Percentiles rank a stretch among this genome's conserved stretches.
phyloP scores from a whole-genome alignment of 2,113 vertebrate genomes.

The Brevimyrus niger region DNA sequence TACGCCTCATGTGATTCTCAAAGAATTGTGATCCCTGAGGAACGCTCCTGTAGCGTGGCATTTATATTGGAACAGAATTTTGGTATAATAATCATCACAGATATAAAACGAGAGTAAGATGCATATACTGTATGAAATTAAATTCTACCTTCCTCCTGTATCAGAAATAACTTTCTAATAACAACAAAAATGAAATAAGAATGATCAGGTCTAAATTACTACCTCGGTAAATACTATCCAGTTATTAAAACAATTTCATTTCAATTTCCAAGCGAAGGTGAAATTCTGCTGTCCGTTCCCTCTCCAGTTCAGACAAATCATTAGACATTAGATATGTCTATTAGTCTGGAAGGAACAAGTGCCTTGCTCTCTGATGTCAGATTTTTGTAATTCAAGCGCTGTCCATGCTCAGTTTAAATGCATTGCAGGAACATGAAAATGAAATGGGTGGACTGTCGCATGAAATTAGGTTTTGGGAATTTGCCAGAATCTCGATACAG shows the following conservation, averaged over 20 bases:
- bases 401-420: slow-evolving; percentile 25
- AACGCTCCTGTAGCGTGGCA: neutral
- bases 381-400: slow-evolving; percentile 17
- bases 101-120: neutral
- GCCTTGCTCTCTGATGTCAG: neutral
- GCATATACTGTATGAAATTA: neutral
- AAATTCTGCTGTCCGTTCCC: neutral
- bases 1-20: neutral
- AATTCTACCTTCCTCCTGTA: neutral
- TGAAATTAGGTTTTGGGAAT: slow-evolving; percentile 1
- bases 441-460: slow-evolving; percentile 15
- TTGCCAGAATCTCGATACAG: neutral
- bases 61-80: neutral
- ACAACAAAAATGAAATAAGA: neutral
- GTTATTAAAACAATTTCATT: neutral
- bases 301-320: neutral
- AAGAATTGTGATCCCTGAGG: neutral
- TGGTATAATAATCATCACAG: neutral
- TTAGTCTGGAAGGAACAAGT: neutral
- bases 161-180: neutral
- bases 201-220: neutral
- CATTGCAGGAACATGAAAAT: slow-evolving; percentile 18
- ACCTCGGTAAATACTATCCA: neutral
- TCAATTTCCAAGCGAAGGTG: neutral
- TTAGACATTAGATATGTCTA: slow-evolving; percentile 10